Base-by-base conservation (phyloP, 2,113 vertebrate species). In the Regulus satrapa region DNA sequence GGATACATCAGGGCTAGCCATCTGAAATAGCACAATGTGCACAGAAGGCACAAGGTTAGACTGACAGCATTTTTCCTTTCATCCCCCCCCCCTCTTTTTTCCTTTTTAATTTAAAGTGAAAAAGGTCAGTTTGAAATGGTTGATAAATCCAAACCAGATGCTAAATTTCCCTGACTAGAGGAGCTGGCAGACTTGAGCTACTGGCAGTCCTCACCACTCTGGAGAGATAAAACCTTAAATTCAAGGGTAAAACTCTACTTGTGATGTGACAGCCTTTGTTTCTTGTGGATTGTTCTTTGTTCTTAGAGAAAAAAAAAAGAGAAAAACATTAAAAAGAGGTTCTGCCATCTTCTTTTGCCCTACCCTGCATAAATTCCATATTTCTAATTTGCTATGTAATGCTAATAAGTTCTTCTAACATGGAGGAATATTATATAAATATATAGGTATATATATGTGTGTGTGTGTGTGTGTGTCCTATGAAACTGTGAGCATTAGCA, bases 101-200 rank as follows among this genome's bases (percentile, higher is more conserved):
- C 17, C 18, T 12, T 75, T 61, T 84, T 84, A 80, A 76, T 67
- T 95, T 76, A 84, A 95, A 84, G 58, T 72, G 54, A 18, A 93
- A 81, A 81, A 71, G n/a, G 63, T 89, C 74, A 71, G 14, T 75
- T 85, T 82, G 36, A 90, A 95, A 88, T 36, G 31, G 66, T 32
- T 90, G 58, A 24, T 68, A 79, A 94, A 79, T 67, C 36, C 62
- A 88, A 75, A 9, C 17, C 36, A 56, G 66, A 69, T 64, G 59
- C 29, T 96, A 86, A 84, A 95, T 91, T 80, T 86, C 45, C 18
- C 41, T 73, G 38, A 91, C 49, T 69, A 69, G 9, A 84, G 41
- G 59, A 89, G 68, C 76, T 88, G 56, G 49, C 67, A 62, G 29
- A 48, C 51, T 69, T 77, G 45, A 90, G 55, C 31, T 92, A 77